These are phyloP conservation scores for Ceuthmochares aereus DNA, from an alignment of 2,113 vertebrate species.

Conservation along the genomic window DNA sequence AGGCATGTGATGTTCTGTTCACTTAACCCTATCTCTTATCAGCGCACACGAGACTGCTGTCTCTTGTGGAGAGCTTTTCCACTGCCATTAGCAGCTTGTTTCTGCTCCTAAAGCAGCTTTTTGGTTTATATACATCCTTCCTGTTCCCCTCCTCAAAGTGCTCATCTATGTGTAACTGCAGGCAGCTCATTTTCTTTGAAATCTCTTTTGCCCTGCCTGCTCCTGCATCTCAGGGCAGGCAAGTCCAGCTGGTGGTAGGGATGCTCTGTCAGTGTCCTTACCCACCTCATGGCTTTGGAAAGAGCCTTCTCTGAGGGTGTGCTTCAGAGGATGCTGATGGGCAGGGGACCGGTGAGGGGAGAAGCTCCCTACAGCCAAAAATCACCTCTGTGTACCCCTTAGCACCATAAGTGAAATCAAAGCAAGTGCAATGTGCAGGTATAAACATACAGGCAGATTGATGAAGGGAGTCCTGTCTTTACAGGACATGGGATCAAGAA, in stretches of 20 bases:
- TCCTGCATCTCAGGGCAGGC: background rate
- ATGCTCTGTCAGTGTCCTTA: background rate
- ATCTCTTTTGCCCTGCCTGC: background rate
- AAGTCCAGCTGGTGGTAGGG: background rate
- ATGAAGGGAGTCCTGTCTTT: background rate
- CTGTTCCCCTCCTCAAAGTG: background rate
- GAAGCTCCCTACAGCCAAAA: background rate
- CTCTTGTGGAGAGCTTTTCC: slow-evolving; percentile 39
- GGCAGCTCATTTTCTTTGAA: background rate
- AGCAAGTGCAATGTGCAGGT: background rate
- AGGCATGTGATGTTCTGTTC: slow-evolving; percentile 63
- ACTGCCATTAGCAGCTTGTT: background rate
- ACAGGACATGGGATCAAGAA: background rate
- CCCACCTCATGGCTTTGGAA: background rate
- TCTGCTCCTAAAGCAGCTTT: background rate
- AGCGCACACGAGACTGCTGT: background rate
- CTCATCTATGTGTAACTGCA: background rate
- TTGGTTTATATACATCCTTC: background rate
- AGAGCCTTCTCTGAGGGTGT: background rate
- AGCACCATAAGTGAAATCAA: background rate
- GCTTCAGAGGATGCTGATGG: background rate
- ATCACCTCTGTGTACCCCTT: background rate
- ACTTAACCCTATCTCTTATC: slow-evolving; percentile 50
- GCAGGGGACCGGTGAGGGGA: background rate
- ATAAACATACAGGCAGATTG: background rate